Evolutionary conservation across 2,113 vertebrate species (phyloP).

Genomic region (Microcebus griseorufus): DNA sequence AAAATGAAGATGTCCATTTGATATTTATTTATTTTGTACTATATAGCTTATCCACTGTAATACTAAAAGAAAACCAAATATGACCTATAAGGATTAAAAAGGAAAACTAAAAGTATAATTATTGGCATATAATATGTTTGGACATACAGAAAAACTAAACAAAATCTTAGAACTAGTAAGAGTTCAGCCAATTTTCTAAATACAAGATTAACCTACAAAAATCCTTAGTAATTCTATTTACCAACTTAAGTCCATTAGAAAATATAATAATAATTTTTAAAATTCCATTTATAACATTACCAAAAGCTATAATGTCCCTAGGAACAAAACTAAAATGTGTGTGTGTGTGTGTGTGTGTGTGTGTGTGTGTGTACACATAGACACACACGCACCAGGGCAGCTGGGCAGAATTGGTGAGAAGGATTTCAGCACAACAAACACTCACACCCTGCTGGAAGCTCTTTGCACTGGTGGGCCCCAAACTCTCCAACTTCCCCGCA

Average conservation of each 20-base stretch:
- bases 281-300: not conserved
- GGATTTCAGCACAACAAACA: not conserved
- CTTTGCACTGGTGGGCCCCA: not conserved
- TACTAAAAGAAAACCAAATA: not conserved
- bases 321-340: not conserved
- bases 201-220: not conserved
- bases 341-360: no score
- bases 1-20: not conserved
- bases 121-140: not conserved
- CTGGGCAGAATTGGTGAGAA: not conserved
- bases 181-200: not conserved
- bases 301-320: not conserved
- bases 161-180: not conserved
- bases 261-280: not conserved
- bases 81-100: not conserved
- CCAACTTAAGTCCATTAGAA: not conserved
- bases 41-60: not conserved
- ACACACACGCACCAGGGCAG: no score
- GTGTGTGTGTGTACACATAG: no score
- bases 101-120: not conserved
- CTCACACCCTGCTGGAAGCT: no score
- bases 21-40: not conserved
- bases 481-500: not conserved
- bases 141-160: not conserved
- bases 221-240: not conserved